Percentiles rank a stretch among this genome's conserved stretches.
Evolutionary conservation across 2,113 vertebrate genomes (phyloP).

Genomic region (Syrmaticus mikado): DNA sequence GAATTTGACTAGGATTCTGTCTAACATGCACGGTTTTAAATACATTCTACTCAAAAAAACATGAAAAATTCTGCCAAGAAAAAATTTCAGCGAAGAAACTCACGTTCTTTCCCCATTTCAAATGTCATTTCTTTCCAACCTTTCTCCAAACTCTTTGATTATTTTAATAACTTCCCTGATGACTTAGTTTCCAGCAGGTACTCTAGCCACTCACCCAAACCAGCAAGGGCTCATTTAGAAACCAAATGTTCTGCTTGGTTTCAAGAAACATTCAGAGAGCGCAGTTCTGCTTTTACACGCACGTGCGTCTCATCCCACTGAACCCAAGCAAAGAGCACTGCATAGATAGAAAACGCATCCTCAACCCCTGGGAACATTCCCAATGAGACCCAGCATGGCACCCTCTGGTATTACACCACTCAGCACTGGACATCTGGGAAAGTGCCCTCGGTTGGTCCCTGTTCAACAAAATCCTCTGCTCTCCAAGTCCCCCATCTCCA

Average conservation of each 20-base stretch:
- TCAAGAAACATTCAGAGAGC: background rate
- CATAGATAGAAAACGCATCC: background rate
- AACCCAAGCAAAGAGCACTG: background rate
- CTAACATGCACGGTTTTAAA: background rate
- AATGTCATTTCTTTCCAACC: background rate
- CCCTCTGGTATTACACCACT: background rate
- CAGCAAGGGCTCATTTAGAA: background rate
- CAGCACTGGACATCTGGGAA: background rate
- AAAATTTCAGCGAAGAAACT: background rate
- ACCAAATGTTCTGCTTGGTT: background rate
- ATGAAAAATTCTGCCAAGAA: background rate
- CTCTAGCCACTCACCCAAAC: background rate
- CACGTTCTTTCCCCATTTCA: background rate
- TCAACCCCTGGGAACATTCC: rapidly evolving
- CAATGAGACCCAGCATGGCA: background rate
- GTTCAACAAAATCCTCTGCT: background rate
- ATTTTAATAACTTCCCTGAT: background rate
- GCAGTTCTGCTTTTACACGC: background rate
- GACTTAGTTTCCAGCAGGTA: background rate
- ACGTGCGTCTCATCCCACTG: background rate
- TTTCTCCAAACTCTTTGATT: background rate
- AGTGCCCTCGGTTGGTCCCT: background rate
- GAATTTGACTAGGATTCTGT: background rate
- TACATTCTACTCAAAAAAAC: background rate
- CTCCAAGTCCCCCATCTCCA: background rate